phyloP scores from a whole-genome alignment of 2,888 invertebrate genomes.

The Tubiluchus corallicola region DNA sequence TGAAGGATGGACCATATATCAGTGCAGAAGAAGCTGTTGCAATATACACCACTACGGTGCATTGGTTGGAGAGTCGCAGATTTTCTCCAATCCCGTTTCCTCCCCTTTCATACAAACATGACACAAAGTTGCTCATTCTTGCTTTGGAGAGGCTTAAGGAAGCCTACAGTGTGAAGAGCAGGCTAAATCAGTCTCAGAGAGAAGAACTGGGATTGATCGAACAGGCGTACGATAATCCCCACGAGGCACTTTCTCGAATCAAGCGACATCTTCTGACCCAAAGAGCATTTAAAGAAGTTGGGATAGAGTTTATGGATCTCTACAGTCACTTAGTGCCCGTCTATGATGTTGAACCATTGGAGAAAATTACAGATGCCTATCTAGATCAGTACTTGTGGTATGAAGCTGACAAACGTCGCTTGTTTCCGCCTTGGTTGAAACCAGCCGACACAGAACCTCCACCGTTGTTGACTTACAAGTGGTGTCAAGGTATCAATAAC shows the following conservation, averaged over 20 bases:
- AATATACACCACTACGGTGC: slow-evolving; percentile 97
- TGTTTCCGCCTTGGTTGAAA: slow-evolving; percentile 98
- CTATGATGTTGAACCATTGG: slow-evolving; percentile 95
- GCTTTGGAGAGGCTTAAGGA: slow-evolving; percentile 90
- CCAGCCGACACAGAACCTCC: slow-evolving; percentile 96
- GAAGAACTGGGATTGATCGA: slow-evolving; percentile 97
- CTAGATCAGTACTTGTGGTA: slow-evolving; percentile 96
- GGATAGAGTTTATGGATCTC: slow-evolving; percentile 99
- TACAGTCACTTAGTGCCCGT: slow-evolving; percentile 98
- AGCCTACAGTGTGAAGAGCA: slow-evolving; percentile 89
- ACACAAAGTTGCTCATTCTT: slow-evolving; percentile 90
- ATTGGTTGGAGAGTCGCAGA: slow-evolving; percentile 93
- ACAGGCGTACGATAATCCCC: slow-evolving; percentile 99
- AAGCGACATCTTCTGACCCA: slow-evolving; percentile 97
- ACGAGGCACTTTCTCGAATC: slow-evolving; percentile 93
- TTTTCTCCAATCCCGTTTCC: slow-evolving; percentile 99
- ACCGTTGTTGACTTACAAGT: slow-evolving; percentile 61
- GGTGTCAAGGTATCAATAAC: slow-evolving; percentile 99
- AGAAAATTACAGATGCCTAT: slow-evolving; percentile 99
- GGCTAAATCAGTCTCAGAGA: slow-evolving; percentile 93
- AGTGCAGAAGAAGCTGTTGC: slow-evolving; percentile 99
- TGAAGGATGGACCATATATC: slow-evolving; percentile 98
- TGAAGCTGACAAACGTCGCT: slow-evolving; percentile 88
- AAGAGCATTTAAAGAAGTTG: slow-evolving; percentile 93
- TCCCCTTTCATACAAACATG: slow-evolving; percentile 96